Evolutionary conservation across 2,888 invertebrate genomes (phyloP), one percentile per base, ranked within the genome.

Genomic region (Caenorhabditis becei): DNA sequence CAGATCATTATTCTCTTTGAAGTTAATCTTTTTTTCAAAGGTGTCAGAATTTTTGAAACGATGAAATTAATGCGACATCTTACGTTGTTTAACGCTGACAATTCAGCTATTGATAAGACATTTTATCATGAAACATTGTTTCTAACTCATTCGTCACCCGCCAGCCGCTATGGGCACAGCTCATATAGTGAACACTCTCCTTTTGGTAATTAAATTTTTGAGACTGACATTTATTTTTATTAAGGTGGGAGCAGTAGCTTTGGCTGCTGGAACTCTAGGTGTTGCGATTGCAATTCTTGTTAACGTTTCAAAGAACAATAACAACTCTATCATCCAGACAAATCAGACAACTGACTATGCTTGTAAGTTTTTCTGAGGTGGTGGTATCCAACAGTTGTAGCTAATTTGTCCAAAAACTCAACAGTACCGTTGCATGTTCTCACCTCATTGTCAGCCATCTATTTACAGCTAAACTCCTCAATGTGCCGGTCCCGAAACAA

Each of bases 251-350:
- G 74, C 69, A 11, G 37, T 79, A 1, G 67, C 75, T 11, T 41
- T 74, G 2, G 63, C 79, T 18, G 79, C 79, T 49, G 83, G 80
- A 37, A 78, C 80, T 16, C 78, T 86, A 14, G 86, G 86, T 72
- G 80, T 86, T 0, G 74, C 72, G 5, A 86, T 86, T 37, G 83
- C 81, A 10, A 80, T 80, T 47, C 83, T 86, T 20, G 69, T 86
- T 41, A 83, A 75, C 23, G 67, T 83, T 2, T 56, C 65, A 59
- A 80, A 80, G 54, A 75, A 58, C 23, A 63, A 66, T 24, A 81
- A 62, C 58, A 72, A 78, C 16, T 77, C 84, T 23, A 67, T 37
- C 26, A 51, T 37, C 41, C 16, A 32, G 37, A 71, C 47, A n/a
- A 72, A 63, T 3, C 47, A 69, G n/a, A 62, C 61, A 1, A 47